Evolutionary conservation across 64 coral and sea anemone species (phyloP), one percentile per base, ranked within the genome.

Genomic region (Montipora capricornis): DNA sequence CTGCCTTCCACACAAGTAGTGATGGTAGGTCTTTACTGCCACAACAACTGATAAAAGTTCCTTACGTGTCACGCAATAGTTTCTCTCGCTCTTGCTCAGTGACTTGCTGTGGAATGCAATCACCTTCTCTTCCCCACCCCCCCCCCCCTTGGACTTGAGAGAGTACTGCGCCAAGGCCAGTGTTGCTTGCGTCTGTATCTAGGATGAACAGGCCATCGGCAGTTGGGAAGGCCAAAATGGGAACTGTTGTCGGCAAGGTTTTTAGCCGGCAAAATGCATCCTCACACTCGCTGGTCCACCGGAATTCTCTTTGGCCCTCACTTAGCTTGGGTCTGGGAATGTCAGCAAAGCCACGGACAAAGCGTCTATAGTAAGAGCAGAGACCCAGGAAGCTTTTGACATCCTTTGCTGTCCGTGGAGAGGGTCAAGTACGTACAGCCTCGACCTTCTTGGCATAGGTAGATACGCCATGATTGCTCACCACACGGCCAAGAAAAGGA

Each of bases 181-280:
- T n/a, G 60, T 79, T 81, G n/a, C 77, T 81, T 15, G 88, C 88
- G 6, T 90, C 88, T 1, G 75, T 90, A 12, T 90, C 88, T 6
- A 90, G 29, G 1, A 79, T 68, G 81, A 76, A 91, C 4, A 20
- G 12, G 13, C 14, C 75, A 4, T 58, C 13, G 10, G 15, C 1
- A 5, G 52, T 55, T 10, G 6, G 37, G 37, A 37, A 37, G 37
- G 37, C 37, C 37, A 37, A 37, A 37, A 37, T 37, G 37, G 37
- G 37, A 55, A 0, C 52, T 55, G 52, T 10, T 55, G 10, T 2
- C 10, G 0, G 10, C 52, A 55, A 10, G 10, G 52, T 7, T 55
- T 55, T 55, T 5, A 55, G 10, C 52, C 10, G 52, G 5, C n/a
- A n/a, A 64, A 90, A 90, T 10, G 78, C 49, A 24, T 73, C 69